A percentile compares a stretch with the other conserved stretches of the same genome.
These are phyloP conservation scores for Scaptomyza hsui DNA, from an alignment of 1,140 invertebrate genomes.

Conservation along the genomic window DNA sequence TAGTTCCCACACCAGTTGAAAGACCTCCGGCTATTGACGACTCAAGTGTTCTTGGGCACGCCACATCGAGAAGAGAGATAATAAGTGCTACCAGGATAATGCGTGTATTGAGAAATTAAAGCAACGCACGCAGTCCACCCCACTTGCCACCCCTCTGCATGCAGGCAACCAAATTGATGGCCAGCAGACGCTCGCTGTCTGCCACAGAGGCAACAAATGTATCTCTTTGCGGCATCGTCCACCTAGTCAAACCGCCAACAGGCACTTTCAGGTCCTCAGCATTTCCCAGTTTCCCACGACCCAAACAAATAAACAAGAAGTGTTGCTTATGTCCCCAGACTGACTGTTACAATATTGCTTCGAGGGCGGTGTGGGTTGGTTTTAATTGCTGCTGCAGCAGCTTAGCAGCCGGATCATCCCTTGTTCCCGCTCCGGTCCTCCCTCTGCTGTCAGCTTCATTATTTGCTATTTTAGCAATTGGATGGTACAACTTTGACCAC, in stretches of 20 bases:
- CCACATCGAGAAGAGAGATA: constrained; percentile 40
- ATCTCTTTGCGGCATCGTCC: constrained; percentile 52
- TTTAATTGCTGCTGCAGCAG: constrained; percentile 68
- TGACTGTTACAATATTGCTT: constrained; percentile 56
- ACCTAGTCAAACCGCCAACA: constrained; percentile 64
- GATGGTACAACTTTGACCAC: constrained; percentile 77
- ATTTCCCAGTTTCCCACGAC: constrained; percentile 66
- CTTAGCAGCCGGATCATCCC: constrained; percentile 77
- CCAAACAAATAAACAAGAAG: constrained; percentile 34
- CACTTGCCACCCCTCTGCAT: background rate
- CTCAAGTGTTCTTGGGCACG: constrained; percentile 61
- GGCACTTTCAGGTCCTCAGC: constrained; percentile 52
- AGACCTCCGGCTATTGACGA: constrained; percentile 51
- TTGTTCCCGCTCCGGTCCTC: constrained; percentile 16
- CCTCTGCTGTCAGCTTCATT: constrained; percentile 73
- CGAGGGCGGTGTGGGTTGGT: constrained; percentile 18
- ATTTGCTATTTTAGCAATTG: constrained; percentile 83
- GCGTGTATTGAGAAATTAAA: constrained; percentile 74
- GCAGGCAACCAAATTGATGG: constrained; percentile 67
- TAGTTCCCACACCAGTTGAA: constrained; percentile 50
- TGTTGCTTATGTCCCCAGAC: constrained; percentile 65
- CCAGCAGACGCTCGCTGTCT: constrained; percentile 76
- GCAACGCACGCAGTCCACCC: constrained; percentile 54
- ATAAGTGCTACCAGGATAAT: constrained; percentile 63
- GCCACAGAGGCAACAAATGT: constrained; percentile 72